phyloP scores from a whole-genome alignment of 1,140 invertebrate species.

The Bombus waltoni region DNA sequence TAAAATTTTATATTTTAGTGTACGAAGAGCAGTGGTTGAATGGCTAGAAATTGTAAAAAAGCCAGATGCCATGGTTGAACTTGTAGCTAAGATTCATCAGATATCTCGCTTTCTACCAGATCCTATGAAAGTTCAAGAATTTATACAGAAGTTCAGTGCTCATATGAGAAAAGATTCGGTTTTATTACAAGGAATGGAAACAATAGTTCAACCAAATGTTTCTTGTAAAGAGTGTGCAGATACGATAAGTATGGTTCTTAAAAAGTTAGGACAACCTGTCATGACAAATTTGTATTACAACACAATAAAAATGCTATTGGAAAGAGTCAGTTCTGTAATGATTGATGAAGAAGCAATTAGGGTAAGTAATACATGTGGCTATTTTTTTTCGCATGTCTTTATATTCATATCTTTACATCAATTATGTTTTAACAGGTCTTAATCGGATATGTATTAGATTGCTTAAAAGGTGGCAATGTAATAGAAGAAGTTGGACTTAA shows the following conservation, averaged over 20 bases:
- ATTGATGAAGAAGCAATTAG: conserved; percentile 94
- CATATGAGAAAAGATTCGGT: conserved; percentile 90
- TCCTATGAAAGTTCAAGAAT: conserved; percentile 95
- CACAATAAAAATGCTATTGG: conserved; percentile 96
- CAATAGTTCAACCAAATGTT: conserved; percentile 92
- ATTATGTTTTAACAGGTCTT: conserved; percentile 72
- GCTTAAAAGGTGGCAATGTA: conserved; percentile 86
- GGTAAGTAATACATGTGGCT: conserved; percentile 70
- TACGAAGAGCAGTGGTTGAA: conserved; percentile 92
- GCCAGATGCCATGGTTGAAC: conserved; percentile 87
- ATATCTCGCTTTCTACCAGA: conserved; percentile 93
- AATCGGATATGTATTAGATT: conserved; percentile 83
- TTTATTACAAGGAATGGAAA: conserved; percentile 93
- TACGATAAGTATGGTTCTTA: conserved; percentile 90
- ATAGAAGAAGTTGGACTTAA: conserved; percentile 91
- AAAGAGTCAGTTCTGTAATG: conserved; percentile 97
- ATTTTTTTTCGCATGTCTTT: neutral
- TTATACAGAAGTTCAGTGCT: conserved; percentile 93
- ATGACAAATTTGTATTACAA: conserved; percentile 98
- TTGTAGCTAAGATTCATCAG: conserved; percentile 85
- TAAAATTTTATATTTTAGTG: conserved; percentile 80
- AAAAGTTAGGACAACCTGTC: conserved; percentile 95
- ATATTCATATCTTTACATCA: neutral
- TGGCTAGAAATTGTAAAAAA: conserved; percentile 92
- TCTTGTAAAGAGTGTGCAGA: conserved; percentile 95